Base-by-base conservation (phyloP, 2,113 vertebrate species). In the Coptodon bakossiorum region DNA sequence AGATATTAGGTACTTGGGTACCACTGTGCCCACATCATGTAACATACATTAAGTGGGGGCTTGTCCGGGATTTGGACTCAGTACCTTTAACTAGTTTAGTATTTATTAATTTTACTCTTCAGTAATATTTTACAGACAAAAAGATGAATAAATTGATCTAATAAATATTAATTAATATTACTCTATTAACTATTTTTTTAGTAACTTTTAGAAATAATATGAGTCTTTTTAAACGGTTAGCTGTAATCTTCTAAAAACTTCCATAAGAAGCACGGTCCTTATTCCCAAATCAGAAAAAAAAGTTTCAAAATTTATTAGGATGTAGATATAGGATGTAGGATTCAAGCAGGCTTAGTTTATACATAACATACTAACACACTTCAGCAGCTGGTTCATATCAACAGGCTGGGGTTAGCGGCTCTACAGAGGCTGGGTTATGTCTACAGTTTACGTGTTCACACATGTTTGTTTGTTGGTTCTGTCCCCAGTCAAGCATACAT, bases 371-470 rank as follows among this genome's bases (percentile, higher is more conserved):
- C 82, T 81, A 85, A 89, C 22, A 50, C 16, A 61, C 38, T 78
- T 83, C 27, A 92, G 81, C 89, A 82, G 88, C 71, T 86, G 34
- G 66, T 27, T 61, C 82, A 86, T 90, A 95, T 95, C 92, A 94
- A 80, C 13, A 61, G 88, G 29, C 81, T 61, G 76, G 45, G 87
- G 89, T 93, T 87, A 90, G 57, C 31, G 10, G 27, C 87, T 48
- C 80, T 87, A 24, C 22, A 13, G 79, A n/a, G 7, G 84, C 73
- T 80, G 59, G 31, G 34, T 82, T 84, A 88, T 80, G 63, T 86
- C 81, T 66, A 40, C 80, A 54, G 31, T 81, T 48, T n/a, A 66
- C 27, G 14, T 48, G 66, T 82, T 29, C 53, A 34, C 53, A 12
- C 2, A 3, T 45, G 86, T 82, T 48, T 31, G 27, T 50, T 50